Percentiles rank a stretch among this genome's conserved stretches.
phyloP scores from a whole-genome alignment of 2,888 invertebrate genomes.

The Celastrina argiolus region DNA sequence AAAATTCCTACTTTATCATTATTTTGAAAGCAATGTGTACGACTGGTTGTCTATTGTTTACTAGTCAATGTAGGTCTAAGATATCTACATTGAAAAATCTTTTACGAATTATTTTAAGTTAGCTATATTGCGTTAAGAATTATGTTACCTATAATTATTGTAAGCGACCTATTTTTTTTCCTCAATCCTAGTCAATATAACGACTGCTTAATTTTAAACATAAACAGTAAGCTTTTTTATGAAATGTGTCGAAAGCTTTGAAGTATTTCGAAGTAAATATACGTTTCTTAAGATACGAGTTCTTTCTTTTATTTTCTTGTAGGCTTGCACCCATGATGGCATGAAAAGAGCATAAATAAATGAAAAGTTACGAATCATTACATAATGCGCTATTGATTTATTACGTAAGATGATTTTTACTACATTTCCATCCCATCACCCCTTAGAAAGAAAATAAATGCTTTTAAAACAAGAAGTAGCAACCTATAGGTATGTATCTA shows the following conservation, averaged over 20 bases:
- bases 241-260: slow-evolving; percentile 51
- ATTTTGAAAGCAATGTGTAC: no score
- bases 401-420: no score
- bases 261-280: slow-evolving; percentile 54
- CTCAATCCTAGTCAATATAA: neutral
- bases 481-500: no score
- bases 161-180: neutral
- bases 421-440: no score
- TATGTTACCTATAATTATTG: neutral
- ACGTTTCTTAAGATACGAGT: slow-evolving; percentile 47
- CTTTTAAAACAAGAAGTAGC: no score
- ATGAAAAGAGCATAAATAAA: neutral
- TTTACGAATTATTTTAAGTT: neutral
- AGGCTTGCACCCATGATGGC: neutral
- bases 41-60: no score
- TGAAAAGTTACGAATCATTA: neutral
- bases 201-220: slow-evolving; percentile 22
- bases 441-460: no score
- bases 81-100: neutral
- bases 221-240: slow-evolving; percentile 39
- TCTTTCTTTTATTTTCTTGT: slow-evolving; percentile 36
- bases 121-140: neutral
- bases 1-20: neutral
- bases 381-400: no score
- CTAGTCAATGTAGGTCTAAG: no score